Conservation (phyloP, 2,888 invertebrate genomes). For the Harmothoe impar region DNA sequence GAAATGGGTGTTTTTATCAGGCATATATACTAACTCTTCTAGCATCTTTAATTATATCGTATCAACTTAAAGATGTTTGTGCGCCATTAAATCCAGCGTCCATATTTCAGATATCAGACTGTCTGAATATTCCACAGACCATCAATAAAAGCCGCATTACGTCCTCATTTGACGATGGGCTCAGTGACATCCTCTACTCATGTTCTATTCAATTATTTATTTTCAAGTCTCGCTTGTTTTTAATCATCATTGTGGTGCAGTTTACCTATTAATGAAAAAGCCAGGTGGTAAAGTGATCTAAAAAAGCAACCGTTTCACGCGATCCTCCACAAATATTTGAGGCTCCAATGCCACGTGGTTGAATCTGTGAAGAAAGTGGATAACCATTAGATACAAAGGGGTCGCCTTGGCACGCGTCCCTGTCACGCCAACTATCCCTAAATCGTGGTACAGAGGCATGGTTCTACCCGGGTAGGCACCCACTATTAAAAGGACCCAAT, state of each 20-base stretch:
- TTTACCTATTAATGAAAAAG: neutral
- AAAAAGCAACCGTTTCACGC: neutral
- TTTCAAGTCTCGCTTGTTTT: neutral
- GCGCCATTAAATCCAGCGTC: too few species aligned
- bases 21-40: too few species aligned
- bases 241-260: neutral
- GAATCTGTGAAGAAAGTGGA: neutral
- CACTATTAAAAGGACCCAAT: too few species aligned
- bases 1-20: neutral
- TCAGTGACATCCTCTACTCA: too few species aligned
- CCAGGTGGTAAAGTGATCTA: neutral
- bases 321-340: constrained; percentile 39
- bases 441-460: too few species aligned
- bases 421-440: neutral
- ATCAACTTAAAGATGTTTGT: too few species aligned
- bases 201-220: neutral
- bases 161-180: too few species aligned
- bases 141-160: too few species aligned
- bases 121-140: too few species aligned
- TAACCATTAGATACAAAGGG: neutral
- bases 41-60: too few species aligned
- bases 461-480: too few species aligned
- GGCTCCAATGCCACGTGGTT: neutral
- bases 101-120: too few species aligned
- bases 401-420: neutral